Percentiles rank a stretch among this genome's conserved stretches.
phyloP scores from a whole-genome alignment of 2,797 vertebrate species.

The Sebastes matsubarae region DNA sequence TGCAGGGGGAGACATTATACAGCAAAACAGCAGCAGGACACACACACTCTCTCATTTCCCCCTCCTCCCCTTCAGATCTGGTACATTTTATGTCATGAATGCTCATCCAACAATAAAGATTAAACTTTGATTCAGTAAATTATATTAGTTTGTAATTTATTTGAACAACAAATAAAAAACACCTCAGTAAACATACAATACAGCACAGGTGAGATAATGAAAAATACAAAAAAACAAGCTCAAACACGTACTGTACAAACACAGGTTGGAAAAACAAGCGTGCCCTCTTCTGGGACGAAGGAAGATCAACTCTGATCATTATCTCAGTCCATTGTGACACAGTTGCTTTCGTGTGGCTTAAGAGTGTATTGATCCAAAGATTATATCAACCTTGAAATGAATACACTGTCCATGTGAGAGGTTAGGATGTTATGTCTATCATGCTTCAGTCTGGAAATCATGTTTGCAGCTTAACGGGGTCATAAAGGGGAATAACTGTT shows the following conservation, averaged over 20 bases:
- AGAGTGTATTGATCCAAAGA: constrained; percentile 30
- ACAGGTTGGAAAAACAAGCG: background rate
- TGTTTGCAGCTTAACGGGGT: background rate
- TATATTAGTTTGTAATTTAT: background rate
- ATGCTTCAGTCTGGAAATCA: background rate
- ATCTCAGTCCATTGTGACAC: constrained; percentile 25
- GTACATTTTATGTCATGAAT: background rate
- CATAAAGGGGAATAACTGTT: background rate
- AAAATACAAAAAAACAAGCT: background rate
- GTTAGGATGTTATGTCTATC: background rate
- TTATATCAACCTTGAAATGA: constrained; percentile 34
- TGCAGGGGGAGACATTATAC: constrained; percentile 50
- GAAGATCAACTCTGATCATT: constrained; percentile 27
- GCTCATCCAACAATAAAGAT: background rate
- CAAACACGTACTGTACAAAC: background rate
- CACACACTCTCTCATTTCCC: background rate
- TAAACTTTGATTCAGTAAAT: background rate
- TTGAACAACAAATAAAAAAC: background rate
- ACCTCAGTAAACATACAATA: background rate
- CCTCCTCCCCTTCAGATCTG: background rate
- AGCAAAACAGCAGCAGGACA: background rate
- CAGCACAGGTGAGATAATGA: background rate
- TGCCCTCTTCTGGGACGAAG: background rate
- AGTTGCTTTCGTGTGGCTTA: constrained; percentile 23
- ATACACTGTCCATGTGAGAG: background rate